These are phyloP conservation scores for Circaetus cinerascens DNA, from an alignment of 2,113 vertebrate species.

Conservation along the genomic window DNA sequence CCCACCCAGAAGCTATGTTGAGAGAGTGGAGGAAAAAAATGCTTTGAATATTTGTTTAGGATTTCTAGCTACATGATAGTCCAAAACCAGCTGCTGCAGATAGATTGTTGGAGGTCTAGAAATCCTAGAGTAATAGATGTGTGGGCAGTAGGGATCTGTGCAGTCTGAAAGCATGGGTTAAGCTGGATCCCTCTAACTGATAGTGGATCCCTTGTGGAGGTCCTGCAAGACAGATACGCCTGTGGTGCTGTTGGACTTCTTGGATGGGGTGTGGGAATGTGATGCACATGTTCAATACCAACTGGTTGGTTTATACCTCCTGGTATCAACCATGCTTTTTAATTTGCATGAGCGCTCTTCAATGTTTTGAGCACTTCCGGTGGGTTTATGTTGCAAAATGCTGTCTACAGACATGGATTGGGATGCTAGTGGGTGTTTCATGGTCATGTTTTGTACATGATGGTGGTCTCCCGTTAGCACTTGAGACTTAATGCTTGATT, in stretches of 20 bases:
- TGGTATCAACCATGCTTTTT: background rate
- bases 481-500: background rate
- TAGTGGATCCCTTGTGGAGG: background rate
- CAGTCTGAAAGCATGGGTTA: background rate
- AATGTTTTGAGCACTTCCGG: background rate
- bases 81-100: background rate
- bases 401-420: background rate
- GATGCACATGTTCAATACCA: accelerated
- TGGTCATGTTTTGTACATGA: background rate
- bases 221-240: background rate
- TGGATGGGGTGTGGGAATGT: background rate
- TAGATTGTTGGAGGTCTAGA: background rate
- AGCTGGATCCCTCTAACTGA: background rate
- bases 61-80: background rate
- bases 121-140: background rate
- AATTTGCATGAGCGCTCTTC: background rate
- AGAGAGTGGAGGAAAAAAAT: background rate
- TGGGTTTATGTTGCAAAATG: background rate
- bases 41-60: background rate
- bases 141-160: background rate
- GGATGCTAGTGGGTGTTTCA: background rate
- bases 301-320: background rate
- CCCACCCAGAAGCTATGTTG: background rate
- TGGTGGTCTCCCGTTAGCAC: background rate
- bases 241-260: background rate